phyloP scores from a whole-genome alignment of 2,797 vertebrate genomes.

The Morus bassanus region DNA sequence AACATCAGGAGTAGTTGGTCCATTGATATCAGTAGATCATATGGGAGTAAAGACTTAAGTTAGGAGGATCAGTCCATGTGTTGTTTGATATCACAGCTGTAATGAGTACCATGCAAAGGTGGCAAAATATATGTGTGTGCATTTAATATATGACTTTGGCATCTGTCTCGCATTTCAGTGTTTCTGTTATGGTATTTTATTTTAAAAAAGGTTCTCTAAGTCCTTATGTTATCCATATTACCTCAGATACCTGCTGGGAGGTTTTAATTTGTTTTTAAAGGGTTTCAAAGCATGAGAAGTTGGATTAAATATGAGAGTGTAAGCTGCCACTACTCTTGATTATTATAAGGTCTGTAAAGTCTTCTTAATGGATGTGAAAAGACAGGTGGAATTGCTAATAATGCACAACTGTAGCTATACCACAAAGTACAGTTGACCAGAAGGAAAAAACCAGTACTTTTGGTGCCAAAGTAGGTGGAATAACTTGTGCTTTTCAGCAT shows the following conservation, averaged over 20 bases:
- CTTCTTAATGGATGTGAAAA: neutral
- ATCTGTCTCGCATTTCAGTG: neutral
- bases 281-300: neutral
- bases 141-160: neutral
- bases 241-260: neutral
- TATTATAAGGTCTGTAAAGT: neutral
- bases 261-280: neutral
- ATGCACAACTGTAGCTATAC: neutral
- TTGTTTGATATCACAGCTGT: neutral
- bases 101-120: neutral
- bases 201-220: neutral
- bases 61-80: neutral
- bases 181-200: neutral
- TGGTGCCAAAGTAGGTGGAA: constrained; percentile 17
- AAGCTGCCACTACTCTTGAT: neutral
- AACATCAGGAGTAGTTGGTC: neutral
- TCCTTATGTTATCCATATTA: neutral
- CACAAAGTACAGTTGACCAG: neutral
- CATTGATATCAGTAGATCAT: neutral
- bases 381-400: neutral
- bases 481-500: constrained; percentile 36
- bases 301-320: neutral
- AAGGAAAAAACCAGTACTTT: constrained; percentile 10
- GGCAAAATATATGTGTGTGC: neutral
- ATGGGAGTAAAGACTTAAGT: neutral